Percentiles rank a stretch among this genome's conserved stretches.
Conservation (phyloP, 2,888 invertebrate species). For the Nomada ruficornis region DNA sequence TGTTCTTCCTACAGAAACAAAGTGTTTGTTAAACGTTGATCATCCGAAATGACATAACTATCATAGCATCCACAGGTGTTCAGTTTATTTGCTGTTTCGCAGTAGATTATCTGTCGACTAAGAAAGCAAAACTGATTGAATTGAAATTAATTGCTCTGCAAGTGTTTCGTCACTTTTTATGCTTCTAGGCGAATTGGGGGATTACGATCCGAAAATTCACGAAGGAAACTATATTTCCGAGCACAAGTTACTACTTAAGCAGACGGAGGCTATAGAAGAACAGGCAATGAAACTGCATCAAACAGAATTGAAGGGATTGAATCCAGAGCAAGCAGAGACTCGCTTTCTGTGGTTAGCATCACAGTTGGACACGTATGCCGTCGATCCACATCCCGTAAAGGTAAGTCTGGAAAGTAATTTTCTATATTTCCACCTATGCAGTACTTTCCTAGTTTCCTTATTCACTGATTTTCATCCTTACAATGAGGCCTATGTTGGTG, state of each 20-base stretch:
- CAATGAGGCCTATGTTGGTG: too few relatives aligned
- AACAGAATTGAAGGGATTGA: slow-evolving; percentile 93
- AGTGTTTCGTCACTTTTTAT: background rate
- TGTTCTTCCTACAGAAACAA: too few relatives aligned
- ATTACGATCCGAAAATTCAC: slow-evolving; percentile 95
- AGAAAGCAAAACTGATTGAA: too few relatives aligned
- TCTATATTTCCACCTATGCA: background rate
- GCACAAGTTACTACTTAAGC: slow-evolving; percentile 95
- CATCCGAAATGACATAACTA: too few relatives aligned
- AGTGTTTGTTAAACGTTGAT: too few relatives aligned
- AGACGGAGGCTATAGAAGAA: slow-evolving; percentile 96
- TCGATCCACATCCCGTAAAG: slow-evolving; percentile 99
- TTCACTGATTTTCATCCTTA: too few relatives aligned
- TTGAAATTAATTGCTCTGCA: background rate
- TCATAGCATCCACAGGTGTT: too few relatives aligned
- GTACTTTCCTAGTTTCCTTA: too few relatives aligned
- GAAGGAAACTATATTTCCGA: slow-evolving; percentile 95
- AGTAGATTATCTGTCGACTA: too few relatives aligned
- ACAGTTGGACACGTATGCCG: slow-evolving; percentile 97
- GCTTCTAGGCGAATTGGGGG: slow-evolving; percentile 94
- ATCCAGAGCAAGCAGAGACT: slow-evolving; percentile 94
- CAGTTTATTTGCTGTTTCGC: too few relatives aligned
- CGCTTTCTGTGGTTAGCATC: slow-evolving; percentile 96
- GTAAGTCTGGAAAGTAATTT: slow-evolving; percentile 84
- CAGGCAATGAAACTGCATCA: slow-evolving; percentile 97